Evolutionary conservation across 2,888 invertebrate genomes (phyloP).

Genomic region (Stegana nigrithorax): DNA sequence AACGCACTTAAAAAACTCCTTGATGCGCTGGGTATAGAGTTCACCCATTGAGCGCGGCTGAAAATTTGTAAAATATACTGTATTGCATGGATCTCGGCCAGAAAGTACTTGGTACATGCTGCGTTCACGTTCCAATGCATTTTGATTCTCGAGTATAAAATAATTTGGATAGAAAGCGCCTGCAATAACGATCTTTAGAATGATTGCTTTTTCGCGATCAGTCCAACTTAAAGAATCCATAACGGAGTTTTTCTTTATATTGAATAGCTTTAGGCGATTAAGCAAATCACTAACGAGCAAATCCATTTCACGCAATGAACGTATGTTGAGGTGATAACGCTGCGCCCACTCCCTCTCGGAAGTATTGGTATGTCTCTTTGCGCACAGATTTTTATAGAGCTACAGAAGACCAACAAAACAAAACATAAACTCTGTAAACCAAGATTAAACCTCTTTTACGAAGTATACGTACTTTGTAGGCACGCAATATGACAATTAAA

Average conservation of each 20-base stretch:
- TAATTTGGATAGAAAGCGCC: slow-evolving; percentile 93
- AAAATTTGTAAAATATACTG: slow-evolving; percentile 77
- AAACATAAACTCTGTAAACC: too few species aligned
- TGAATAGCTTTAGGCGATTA: slow-evolving; percentile 72
- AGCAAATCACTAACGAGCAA: slow-evolving; percentile 79
- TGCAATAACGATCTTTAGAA: slow-evolving; percentile 74
- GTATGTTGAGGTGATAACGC: slow-evolving; percentile 77
- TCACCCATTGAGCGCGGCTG: slow-evolving; percentile 76
- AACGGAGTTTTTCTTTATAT: slow-evolving; percentile 72
- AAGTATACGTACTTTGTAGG: slow-evolving; percentile 75
- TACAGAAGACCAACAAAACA: slow-evolving; percentile 61
- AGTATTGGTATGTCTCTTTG: slow-evolving; percentile 72
- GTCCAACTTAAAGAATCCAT: slow-evolving; percentile 68
- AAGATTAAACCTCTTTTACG: too few species aligned
- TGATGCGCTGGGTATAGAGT: slow-evolving; percentile 77
- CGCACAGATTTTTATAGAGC: slow-evolving; percentile 77
- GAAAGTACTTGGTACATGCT: slow-evolving; percentile 76
- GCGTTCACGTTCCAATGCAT: slow-evolving; percentile 73
- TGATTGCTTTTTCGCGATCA: slow-evolving; percentile 71
- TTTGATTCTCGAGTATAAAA: slow-evolving; percentile 74
- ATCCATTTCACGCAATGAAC: slow-evolving; percentile 80
- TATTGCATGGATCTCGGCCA: slow-evolving; percentile 81
- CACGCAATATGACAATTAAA: slow-evolving; percentile 82
- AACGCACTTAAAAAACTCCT: slow-evolving; percentile 71
- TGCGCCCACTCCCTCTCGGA: slow-evolving; percentile 77